Base-by-base conservation (phyloP, 1,140 invertebrate genomes). In the Vanessa atalanta region DNA sequence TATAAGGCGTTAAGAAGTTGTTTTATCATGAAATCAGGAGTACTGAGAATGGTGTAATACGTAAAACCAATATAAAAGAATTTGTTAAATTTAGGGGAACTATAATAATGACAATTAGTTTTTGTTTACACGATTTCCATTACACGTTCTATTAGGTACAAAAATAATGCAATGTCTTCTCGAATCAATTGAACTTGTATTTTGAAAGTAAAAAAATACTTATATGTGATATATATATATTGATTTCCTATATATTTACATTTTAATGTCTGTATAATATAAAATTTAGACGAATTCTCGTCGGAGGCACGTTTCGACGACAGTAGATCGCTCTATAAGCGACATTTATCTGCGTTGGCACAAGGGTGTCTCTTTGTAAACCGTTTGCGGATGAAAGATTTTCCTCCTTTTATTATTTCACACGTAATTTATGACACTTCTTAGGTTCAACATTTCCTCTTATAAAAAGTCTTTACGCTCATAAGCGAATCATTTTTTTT, bases 361-460 rank as follows among this genome's bases (percentile, higher is more conserved):
- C 65, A 70, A 70, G 77, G 82, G 80, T 82, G 84, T 83, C 81
- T 84, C 87, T 88, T 89, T 90, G 84, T 87, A 86, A 90, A 89
- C 83, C 85, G 84, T 85, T 89, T 86, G 87, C 78, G 87, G 84
- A 84, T 86, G 85, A 86, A 87, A 89, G 85, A 85, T 88, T 88
- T 91, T 86, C 83, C 86, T 86, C 83, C 79, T 88, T 89, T 88
- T 89, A 89, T 89, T 90, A 88, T 90, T 89, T 91, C 82, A 88
- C 84, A 89, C 85, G 83, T 90, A 89, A 90, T 91, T 91, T 91
- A 90, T 89, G 84, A 80, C 82, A 85, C 85, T 84, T 86, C 80
- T 87, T 82, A 86, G 43, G 75, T 84, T 83, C 74, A 75, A 80
- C 77, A 79, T 79, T 89, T 83, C 75, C 78, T 81, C 68, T 72